Percentiles rank a stretch among this genome's conserved stretches.
Evolutionary conservation across 2,797 vertebrate species (phyloP).

Genomic region (Vultur gryphus): DNA sequence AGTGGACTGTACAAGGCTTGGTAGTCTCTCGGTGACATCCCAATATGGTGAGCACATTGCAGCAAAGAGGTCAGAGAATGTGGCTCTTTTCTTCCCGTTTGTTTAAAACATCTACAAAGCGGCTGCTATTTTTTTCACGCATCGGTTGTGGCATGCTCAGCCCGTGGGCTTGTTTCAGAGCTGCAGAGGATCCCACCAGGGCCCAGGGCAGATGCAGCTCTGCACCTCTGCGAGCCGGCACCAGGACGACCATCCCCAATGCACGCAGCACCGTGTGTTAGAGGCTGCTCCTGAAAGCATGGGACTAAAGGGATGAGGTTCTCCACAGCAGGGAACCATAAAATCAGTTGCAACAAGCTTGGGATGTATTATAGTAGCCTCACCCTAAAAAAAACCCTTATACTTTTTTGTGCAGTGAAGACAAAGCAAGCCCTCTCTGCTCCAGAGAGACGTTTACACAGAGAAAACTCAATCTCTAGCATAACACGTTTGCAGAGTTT

Average conservation of each 20-base stretch:
- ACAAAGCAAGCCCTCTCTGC: not conserved
- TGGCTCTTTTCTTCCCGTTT: not conserved
- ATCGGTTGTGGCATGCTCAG: fast-evolving
- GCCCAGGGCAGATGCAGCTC: not conserved
- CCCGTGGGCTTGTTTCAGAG: fast-evolving
- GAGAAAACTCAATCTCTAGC: not conserved
- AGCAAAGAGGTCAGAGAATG: not conserved
- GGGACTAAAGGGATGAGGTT: not conserved
- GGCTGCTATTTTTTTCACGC: not conserved
- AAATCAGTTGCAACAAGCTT: not conserved
- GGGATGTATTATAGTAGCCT: not conserved
- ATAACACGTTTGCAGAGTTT: not conserved
- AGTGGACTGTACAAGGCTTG: no score
- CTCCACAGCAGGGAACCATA: not conserved
- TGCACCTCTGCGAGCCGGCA: fast-evolving
- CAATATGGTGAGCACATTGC: not conserved
- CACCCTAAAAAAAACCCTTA: not conserved
- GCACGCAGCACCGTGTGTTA: fast-evolving
- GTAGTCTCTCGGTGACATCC: no score
- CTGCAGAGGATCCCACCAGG: not conserved
- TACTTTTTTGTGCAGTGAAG: not conserved
- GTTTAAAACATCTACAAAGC: not conserved
- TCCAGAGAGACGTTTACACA: not conserved
- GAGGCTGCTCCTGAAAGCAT: not conserved
- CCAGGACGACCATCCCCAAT: fast-evolving